phyloP scores from a whole-genome alignment of 1,140 invertebrate species.

The Camponotus pennsylvanicus region DNA sequence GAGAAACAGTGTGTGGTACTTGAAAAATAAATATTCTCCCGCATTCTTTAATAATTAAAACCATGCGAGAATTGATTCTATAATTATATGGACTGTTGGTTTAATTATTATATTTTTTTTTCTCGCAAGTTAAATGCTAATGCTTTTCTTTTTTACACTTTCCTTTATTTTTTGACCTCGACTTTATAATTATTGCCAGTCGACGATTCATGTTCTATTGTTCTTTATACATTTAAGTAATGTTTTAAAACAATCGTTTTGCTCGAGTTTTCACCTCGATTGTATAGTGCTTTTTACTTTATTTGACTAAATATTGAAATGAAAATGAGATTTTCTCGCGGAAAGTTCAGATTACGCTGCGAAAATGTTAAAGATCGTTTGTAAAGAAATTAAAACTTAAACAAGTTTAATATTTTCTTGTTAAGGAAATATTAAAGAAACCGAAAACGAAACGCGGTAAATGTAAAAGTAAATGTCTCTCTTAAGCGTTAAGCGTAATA shows the following conservation, averaged over 20 bases:
- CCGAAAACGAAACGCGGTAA: background rate
- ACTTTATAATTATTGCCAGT: conserved; percentile 10
- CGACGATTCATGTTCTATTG: background rate
- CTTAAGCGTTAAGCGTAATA: background rate
- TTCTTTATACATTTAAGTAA: background rate
- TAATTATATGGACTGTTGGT: background rate
- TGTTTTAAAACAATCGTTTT: conserved; percentile 6
- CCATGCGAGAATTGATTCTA: background rate
- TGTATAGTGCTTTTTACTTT: background rate
- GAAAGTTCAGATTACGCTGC: background rate
- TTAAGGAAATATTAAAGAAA: background rate
- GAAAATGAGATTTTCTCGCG: background rate
- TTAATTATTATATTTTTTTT: conserved; percentile 18
- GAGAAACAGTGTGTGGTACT: background rate
- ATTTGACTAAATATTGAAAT: conserved; percentile 39
- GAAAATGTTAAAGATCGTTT: conserved; percentile 36
- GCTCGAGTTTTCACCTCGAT: background rate
- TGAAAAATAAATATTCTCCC: background rate
- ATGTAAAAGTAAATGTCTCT: background rate
- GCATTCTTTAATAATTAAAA: background rate
- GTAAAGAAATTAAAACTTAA: conserved; percentile 17
- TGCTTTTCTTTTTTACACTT: background rate
- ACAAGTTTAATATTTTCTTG: conserved; percentile 6
- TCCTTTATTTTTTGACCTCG: background rate
- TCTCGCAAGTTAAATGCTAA: background rate